These are phyloP conservation scores for Lacanobia wlatinum DNA, from an alignment of 2,888 invertebrate genomes.

Conservation along the genomic window DNA sequence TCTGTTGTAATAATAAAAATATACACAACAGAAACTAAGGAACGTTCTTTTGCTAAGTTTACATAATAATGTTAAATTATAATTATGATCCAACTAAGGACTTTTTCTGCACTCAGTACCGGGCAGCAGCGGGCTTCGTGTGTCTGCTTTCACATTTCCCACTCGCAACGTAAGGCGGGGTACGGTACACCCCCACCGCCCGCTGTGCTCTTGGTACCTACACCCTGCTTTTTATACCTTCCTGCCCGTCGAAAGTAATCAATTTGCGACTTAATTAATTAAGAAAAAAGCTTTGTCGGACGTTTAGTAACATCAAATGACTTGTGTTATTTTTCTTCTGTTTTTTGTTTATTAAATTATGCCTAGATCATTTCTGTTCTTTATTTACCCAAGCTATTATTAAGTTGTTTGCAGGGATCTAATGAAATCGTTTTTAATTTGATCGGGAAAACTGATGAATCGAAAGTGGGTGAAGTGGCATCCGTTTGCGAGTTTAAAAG, in stretches of 20 bases:
- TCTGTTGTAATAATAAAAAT: too few relatives aligned
- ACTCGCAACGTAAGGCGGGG: constrained; percentile 88
- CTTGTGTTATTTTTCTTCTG: constrained; percentile 62
- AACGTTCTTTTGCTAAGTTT: background rate
- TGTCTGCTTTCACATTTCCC: constrained; percentile 91
- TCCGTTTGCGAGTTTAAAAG: constrained; percentile 13
- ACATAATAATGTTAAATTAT: background rate
- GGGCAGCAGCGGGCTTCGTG: constrained; percentile 89
- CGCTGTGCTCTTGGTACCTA: constrained; percentile 85
- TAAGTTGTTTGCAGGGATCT: constrained; percentile 26
- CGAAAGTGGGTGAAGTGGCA: constrained; percentile 27
- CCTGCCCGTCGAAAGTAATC: constrained; percentile 89
- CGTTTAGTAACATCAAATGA: constrained; percentile 70
- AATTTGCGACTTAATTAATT: constrained; percentile 91
- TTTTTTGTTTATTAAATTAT: constrained; percentile 61
- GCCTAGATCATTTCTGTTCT: constrained; percentile 43
- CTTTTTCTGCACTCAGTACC: constrained; percentile 80
- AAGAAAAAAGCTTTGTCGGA: constrained; percentile 83
- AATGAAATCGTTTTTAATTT: constrained; percentile 39
- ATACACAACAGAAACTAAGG: too few relatives aligned
- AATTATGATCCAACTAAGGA: constrained; percentile 1
- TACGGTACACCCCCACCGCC: constrained; percentile 81
- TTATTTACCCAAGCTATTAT: constrained; percentile 29
- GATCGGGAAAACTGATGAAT: constrained; percentile 38
- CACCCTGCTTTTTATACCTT: constrained; percentile 89